Conservation (phyloP, 2,797 vertebrate species). For the Melanotaenia parkinsoni region DNA sequence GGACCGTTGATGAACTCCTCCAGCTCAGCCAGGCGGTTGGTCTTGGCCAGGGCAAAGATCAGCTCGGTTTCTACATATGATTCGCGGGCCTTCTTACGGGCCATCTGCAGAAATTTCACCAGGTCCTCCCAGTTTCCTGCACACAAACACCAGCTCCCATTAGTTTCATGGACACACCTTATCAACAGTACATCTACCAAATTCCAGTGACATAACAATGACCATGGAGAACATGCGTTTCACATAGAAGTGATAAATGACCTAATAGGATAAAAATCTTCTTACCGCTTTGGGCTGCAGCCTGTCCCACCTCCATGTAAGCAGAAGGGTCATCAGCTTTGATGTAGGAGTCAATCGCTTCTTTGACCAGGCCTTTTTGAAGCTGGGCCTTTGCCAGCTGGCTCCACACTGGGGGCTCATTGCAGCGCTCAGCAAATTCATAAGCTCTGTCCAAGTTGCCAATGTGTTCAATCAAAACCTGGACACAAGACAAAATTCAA, state of each 20-base stretch:
- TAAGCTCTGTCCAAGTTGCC: conserved; percentile 98
- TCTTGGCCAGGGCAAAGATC: conserved; percentile 96
- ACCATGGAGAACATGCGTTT: not conserved
- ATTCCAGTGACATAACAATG: not conserved
- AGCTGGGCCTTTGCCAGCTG: conserved; percentile 98
- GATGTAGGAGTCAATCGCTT: conserved; percentile 98
- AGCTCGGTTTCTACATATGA: conserved; percentile 94
- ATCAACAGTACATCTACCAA: not conserved
- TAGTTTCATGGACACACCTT: not conserved
- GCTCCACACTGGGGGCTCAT: conserved; percentile 98
- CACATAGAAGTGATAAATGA: not conserved
- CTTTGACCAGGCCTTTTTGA: conserved; percentile 97
- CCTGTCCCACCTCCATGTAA: conserved; percentile 99
- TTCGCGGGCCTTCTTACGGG: conserved; percentile 91
- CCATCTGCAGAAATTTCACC: conserved; percentile 96
- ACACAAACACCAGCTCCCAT: conserved; percentile 8
- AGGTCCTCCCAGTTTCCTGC: conserved; percentile 94
- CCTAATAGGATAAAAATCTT: not conserved
- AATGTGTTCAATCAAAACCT: conserved; percentile 99
- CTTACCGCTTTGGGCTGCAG: conserved; percentile 95
- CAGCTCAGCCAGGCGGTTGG: conserved; percentile 92
- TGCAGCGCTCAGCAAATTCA: conserved; percentile 98
- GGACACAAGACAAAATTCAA: conserved; percentile 1
- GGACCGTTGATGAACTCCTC: conserved; percentile 99
- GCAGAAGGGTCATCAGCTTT: conserved; percentile 98